phyloP scores from a whole-genome alignment of 2,113 vertebrate genomes.

The Ophthalmolycus amberensis region DNA sequence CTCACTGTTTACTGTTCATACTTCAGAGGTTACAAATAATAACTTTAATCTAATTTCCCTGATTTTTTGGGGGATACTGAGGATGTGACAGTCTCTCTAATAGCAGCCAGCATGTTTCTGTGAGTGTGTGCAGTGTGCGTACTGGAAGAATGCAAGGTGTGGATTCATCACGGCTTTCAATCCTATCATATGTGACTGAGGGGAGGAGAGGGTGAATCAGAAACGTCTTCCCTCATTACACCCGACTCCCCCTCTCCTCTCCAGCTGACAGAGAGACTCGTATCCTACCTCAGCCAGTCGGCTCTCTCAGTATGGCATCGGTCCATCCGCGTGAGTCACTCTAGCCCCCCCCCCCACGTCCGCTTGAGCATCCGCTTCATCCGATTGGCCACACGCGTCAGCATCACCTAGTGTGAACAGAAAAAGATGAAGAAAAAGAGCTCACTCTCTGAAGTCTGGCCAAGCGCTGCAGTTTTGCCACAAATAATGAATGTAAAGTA shows the following conservation, averaged over 20 bases:
- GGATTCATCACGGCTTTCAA: constrained; percentile 40
- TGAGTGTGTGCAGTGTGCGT: constrained; percentile 4
- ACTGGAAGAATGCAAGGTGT: constrained; percentile 21
- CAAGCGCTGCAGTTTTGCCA: constrained; percentile 44
- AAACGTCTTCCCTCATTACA: constrained; percentile 64
- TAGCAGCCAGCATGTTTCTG: neutral
- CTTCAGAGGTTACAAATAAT: neutral
- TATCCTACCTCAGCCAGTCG: constrained; percentile 53
- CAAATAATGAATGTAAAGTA: constrained; percentile 55
- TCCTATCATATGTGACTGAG: constrained; percentile 50
- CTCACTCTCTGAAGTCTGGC: constrained; percentile 61
- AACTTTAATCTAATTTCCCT: neutral
- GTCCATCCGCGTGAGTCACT: constrained; percentile 54
- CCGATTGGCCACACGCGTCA: constrained; percentile 68
- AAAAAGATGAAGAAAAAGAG: constrained; percentile 62
- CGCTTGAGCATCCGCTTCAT: constrained; percentile 46
- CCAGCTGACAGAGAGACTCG: constrained; percentile 45
- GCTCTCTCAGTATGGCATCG: constrained; percentile 43
- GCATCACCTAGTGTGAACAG: constrained; percentile 69
- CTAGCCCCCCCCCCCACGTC: constrained; percentile 61
- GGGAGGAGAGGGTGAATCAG: constrained; percentile 52
- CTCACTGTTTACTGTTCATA: neutral
- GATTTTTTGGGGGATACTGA: neutral
- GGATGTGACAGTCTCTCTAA: neutral
- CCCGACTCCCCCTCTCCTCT: constrained; percentile 22